Percentiles rank a stretch among this genome's conserved stretches.
phyloP scores from a whole-genome alignment of 1,140 invertebrate genomes.

The Drosophila quadrilineata region DNA sequence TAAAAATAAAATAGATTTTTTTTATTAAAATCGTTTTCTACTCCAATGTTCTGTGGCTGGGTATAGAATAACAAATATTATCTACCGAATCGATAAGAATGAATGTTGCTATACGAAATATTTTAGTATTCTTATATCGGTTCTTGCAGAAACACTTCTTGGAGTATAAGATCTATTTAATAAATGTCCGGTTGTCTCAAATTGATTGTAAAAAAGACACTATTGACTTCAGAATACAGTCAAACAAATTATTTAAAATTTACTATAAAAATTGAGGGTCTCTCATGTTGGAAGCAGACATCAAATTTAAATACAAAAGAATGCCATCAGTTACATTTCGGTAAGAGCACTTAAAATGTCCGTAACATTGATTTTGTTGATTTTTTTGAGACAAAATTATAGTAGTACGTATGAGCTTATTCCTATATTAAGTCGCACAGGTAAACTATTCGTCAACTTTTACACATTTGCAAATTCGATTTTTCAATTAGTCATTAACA shows the following conservation, averaged over 20 bases:
- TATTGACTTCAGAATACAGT: background rate
- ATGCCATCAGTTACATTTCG: slow-evolving; percentile 62
- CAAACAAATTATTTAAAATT: background rate
- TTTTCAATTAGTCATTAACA: too few species aligned
- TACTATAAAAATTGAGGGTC: background rate
- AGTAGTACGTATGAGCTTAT: too few species aligned
- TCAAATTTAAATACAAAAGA: slow-evolving; percentile 39
- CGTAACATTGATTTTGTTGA: too few species aligned
- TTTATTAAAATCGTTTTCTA: background rate
- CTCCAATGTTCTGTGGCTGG: slow-evolving; percentile 1
- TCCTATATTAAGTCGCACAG: too few species aligned
- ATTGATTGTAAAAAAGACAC: background rate
- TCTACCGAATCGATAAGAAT: slow-evolving; percentile 24
- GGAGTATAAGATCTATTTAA: too few species aligned
- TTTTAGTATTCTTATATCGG: slow-evolving; percentile 33
- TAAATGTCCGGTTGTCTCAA: too few species aligned
- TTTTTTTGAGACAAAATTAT: too few species aligned
- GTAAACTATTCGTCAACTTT: too few species aligned
- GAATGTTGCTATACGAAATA: background rate
- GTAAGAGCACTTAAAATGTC: slow-evolving; percentile 35
- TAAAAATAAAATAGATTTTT: slow-evolving; percentile 9
- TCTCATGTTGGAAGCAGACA: slow-evolving; percentile 22
- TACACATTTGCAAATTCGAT: too few species aligned
- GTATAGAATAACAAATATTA: slow-evolving; percentile 10
- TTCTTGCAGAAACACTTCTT: slow-evolving; percentile 7